phyloP scores from a whole-genome alignment of 2,888 invertebrate species.

The Xestoiulus laeticollis region DNA sequence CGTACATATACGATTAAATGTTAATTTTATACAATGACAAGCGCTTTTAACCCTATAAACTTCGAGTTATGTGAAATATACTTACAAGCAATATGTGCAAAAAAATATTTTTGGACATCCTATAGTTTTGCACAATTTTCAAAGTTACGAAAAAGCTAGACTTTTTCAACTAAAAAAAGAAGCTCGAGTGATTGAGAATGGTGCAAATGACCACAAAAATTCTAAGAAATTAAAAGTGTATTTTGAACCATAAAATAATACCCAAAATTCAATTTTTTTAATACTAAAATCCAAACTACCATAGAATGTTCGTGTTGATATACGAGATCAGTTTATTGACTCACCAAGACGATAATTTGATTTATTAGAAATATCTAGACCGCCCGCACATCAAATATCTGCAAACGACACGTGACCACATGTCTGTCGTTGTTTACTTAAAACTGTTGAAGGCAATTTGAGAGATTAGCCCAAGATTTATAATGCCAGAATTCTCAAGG shows the following conservation, averaged over 20 bases:
- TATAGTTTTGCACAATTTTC: too few species aligned
- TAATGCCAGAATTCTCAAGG: neutral
- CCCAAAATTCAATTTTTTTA: neutral
- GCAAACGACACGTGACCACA: neutral
- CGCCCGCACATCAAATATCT: neutral
- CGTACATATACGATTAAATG: too few species aligned
- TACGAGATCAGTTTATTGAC: neutral
- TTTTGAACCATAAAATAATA: neutral
- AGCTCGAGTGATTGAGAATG: neutral
- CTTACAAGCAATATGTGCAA: too few species aligned
- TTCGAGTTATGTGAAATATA: too few species aligned
- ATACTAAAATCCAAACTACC: neutral
- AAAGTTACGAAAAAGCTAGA: too few species aligned
- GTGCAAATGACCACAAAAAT: neutral
- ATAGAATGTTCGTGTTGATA: neutral
- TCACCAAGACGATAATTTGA: neutral
- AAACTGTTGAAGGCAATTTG: neutral
- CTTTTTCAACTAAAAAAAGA: too few species aligned
- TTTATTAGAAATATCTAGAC: constrained; percentile 7
- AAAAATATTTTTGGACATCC: too few species aligned
- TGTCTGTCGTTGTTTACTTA: neutral
- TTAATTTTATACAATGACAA: too few species aligned
- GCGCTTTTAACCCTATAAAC: too few species aligned
- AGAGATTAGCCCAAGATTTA: neutral
- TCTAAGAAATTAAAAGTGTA: neutral